These are phyloP conservation scores for Sylvilagus bachmani DNA, from an alignment of 2,113 vertebrate species.

Conservation along the genomic window DNA sequence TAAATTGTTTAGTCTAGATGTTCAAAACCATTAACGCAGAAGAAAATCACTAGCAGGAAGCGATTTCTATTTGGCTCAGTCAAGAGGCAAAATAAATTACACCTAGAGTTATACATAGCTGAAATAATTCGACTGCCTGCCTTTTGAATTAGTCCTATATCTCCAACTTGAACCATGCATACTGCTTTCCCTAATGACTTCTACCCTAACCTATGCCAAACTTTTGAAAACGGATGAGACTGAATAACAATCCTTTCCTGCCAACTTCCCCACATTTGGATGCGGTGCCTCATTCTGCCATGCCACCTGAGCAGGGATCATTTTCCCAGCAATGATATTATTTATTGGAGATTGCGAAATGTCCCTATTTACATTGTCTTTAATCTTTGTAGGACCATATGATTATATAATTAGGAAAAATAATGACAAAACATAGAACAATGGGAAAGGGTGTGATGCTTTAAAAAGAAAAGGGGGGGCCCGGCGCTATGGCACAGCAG, in stretches of 20 bases:
- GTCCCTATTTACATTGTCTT: not conserved
- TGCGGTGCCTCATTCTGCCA: not conserved
- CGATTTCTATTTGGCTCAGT: conserved; percentile 28
- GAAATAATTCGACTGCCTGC: conserved; percentile 27
- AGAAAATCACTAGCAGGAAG: conserved; percentile 60
- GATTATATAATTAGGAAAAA: not conserved
- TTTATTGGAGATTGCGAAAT: not conserved
- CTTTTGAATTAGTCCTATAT: conserved; percentile 14
- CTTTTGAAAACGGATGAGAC: not conserved
- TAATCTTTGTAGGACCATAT: not conserved
- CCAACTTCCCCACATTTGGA: not conserved
- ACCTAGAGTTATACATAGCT: conserved; percentile 36
- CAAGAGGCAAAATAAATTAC: conserved; percentile 66
- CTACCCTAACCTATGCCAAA: not conserved
- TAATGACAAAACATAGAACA: not conserved
- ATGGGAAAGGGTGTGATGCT: not conserved
- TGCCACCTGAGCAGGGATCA: not conserved
- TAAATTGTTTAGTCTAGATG: conserved; percentile 57
- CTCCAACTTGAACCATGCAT: not conserved
- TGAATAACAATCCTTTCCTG: not conserved
- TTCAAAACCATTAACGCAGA: conserved; percentile 56
- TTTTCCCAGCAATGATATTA: not conserved
- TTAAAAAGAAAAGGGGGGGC: not conserved
- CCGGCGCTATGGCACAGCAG: no score
- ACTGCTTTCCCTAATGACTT: not conserved